phyloP scores from a whole-genome alignment of 2,888 invertebrate species.

The Blastobasis lacticolella region DNA sequence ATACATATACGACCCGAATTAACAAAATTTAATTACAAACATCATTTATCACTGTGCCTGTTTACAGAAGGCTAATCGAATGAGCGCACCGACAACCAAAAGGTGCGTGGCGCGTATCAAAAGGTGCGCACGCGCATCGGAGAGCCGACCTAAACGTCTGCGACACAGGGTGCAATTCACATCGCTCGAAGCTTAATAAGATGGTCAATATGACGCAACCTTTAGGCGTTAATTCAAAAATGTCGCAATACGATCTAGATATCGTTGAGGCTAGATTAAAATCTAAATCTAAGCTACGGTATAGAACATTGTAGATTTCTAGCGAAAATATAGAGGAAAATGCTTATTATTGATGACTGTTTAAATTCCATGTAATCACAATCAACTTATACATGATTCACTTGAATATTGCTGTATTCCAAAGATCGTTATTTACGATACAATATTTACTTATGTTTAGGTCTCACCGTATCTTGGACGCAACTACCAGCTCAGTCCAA shows the following conservation, averaged over 20 bases:
- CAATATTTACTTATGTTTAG: too few species aligned
- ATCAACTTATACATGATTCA: too few species aligned
- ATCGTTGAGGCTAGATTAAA: background rate
- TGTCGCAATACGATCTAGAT: slow-evolving; percentile 1
- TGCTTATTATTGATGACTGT: too few species aligned
- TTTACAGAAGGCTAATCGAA: slow-evolving; percentile 24
- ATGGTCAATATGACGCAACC: background rate
- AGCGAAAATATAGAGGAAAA: too few species aligned
- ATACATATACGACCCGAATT: slow-evolving; percentile 13
- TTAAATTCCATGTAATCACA: too few species aligned
- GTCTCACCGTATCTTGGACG: too few species aligned
- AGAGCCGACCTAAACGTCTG: background rate
- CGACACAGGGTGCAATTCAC: background rate
- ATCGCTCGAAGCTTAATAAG: background rate
- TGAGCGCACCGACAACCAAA: slow-evolving; percentile 20
- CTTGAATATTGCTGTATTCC: too few species aligned
- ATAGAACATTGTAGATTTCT: too few species aligned
- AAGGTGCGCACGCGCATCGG: slow-evolving; percentile 1
- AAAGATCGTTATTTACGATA: too few species aligned
- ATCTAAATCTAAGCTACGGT: background rate
- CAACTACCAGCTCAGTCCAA: too few species aligned
- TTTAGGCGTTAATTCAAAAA: slow-evolving; percentile 4
- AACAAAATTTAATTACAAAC: slow-evolving; percentile 20
- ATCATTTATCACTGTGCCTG: slow-evolving; percentile 22
- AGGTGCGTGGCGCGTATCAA: slow-evolving; percentile 11